These are phyloP conservation scores for Epinotia demarniana DNA, from an alignment of 2,888 invertebrate genomes.

Conservation along the genomic window DNA sequence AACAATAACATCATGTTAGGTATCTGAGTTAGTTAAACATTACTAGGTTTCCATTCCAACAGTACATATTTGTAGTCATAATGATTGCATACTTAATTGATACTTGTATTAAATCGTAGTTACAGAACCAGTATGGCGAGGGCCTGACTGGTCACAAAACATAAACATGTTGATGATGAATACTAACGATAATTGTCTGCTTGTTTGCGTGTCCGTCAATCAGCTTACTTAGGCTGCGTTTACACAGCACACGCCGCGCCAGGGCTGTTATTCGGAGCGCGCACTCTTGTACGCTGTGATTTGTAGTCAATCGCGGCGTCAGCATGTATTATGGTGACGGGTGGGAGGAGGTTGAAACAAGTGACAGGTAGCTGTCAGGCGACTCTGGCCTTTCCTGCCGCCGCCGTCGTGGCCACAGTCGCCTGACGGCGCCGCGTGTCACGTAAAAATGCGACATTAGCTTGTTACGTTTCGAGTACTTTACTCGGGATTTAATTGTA, in stretches of 20 bases:
- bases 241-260: no score
- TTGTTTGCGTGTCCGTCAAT: constrained; percentile 3
- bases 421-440: no score
- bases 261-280: no score
- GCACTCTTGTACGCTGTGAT: no score
- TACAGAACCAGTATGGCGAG: constrained; percentile 21
- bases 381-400: no score
- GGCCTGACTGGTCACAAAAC: constrained; percentile 14
- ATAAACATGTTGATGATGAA: constrained; percentile 20
- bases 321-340: no score
- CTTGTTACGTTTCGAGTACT: background rate
- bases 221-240: background rate
- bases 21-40: background rate
- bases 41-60: background rate
- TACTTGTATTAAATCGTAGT: constrained; percentile 2
- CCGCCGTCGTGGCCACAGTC: no score
- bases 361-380: no score
- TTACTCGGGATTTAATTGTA: constrained; percentile 12
- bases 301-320: no score
- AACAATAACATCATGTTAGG: background rate
- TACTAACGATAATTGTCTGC: constrained; percentile 8
- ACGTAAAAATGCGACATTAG: background rate
- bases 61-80: constrained; percentile 4
- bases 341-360: no score
- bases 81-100: background rate